A percentile compares a stretch with the other conserved stretches of the same genome.
phyloP scores from a whole-genome alignment of 2,113 vertebrate genomes.

The Lontra canadensis region DNA sequence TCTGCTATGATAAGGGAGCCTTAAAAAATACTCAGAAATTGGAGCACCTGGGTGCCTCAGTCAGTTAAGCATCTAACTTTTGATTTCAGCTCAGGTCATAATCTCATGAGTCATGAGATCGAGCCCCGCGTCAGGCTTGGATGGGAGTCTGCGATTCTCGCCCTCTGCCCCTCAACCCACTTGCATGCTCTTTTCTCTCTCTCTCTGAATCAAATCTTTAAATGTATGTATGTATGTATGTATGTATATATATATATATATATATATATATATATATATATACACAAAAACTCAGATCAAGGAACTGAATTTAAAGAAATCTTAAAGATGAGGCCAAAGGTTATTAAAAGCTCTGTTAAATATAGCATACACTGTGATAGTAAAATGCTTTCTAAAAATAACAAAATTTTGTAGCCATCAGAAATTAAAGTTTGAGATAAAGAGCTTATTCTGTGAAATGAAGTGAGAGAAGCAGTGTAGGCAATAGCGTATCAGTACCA shows the following conservation, averaged over 20 bases:
- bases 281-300: not conserved
- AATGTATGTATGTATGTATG: no score
- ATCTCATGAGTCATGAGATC: not conserved
- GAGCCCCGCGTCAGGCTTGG: not conserved
- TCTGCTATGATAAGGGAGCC: not conserved
- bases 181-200: not conserved
- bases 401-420: not conserved
- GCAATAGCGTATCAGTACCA: fast-evolving
- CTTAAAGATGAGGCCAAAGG: not conserved
- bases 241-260: no score
- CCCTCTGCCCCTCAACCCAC: not conserved
- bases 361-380: not conserved
- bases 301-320: not conserved
- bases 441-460: not conserved
- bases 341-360: not conserved
- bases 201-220: not conserved
- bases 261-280: no score
- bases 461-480: not conserved
- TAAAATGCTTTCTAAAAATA: not conserved
- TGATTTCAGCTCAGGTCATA: not conserved
- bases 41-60: not conserved
- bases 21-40: not conserved
- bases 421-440: not conserved
- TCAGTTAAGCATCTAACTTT: not conserved
- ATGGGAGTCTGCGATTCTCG: not conserved